These are phyloP conservation scores for Thymelicus acteon DNA, from an alignment of 2,888 invertebrate genomes.

Conservation along the genomic window DNA sequence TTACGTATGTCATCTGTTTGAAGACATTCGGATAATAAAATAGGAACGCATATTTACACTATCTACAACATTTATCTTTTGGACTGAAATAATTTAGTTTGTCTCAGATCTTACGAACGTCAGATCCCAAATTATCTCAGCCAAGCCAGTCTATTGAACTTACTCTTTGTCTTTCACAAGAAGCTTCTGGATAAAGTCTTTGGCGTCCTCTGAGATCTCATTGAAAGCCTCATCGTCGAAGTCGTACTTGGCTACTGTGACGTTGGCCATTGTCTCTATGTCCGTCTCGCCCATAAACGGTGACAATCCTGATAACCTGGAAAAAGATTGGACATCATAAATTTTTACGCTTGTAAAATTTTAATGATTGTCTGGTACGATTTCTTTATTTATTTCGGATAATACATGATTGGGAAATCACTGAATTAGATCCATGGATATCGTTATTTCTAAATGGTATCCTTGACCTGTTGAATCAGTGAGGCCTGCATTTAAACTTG, in stretches of 20 bases:
- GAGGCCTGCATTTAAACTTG: background rate
- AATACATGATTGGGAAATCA: no score
- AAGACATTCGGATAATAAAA: conserved; percentile 1
- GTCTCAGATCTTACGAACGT: background rate
- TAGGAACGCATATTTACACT: conserved; percentile 27
- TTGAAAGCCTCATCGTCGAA: conserved; percentile 99
- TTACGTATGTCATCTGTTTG: conserved; percentile 17
- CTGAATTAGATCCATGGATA: no score
- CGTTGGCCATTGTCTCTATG: conserved; percentile 99
- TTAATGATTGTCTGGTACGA: no score
- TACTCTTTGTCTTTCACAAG: conserved; percentile 96
- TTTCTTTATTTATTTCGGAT: no score
- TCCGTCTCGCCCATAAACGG: conserved; percentile 99
- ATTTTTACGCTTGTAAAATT: no score
- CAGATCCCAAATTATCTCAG: conserved; percentile 16
- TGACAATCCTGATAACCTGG: conserved; percentile 96
- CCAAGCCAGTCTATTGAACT: conserved; percentile 67
- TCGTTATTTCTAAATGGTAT: no score
- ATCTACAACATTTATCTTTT: conserved; percentile 28
- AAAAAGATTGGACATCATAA: conserved; percentile 41
- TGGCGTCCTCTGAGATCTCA: conserved; percentile 96
- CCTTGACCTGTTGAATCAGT: background rate
- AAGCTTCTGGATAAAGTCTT: conserved; percentile 97
- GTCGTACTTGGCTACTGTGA: conserved; percentile 98
- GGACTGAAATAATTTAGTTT: conserved; percentile 1